Conservation (phyloP, 92 coral and sea anemone genomes). For the Siderastrea radians region DNA sequence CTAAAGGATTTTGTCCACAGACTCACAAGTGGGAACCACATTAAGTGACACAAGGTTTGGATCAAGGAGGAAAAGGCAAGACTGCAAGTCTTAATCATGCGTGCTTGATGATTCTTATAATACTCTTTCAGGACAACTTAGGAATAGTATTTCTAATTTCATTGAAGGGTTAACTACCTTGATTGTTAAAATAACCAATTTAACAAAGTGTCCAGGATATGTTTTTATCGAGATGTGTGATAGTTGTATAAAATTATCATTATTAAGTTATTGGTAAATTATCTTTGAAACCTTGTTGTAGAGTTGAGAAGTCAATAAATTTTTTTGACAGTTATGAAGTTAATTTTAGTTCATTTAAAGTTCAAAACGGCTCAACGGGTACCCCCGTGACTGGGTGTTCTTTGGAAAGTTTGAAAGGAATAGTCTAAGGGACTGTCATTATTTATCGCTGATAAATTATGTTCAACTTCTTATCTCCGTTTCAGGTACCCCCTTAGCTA, state of each 20-base stretch:
- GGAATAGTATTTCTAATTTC: slow-evolving; percentile 29
- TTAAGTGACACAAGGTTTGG: neutral
- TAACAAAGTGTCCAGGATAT: slow-evolving; percentile 36
- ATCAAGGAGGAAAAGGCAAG: neutral
- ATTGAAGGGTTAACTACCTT: neutral
- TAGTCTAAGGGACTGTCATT: too few relatives aligned
- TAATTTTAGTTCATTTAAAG: neutral
- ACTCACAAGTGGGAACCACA: too few relatives aligned
- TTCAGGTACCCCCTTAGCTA: too few relatives aligned
- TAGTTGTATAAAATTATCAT: slow-evolving; percentile 50
- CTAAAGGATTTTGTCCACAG: too few relatives aligned
- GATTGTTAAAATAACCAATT: slow-evolving; percentile 17
- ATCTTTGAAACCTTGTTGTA: slow-evolving; percentile 57
- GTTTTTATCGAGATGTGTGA: slow-evolving; percentile 48
- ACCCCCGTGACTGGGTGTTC: too few relatives aligned
- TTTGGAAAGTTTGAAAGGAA: too few relatives aligned
- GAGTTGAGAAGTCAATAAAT: slow-evolving; percentile 51
- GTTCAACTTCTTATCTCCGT: too few relatives aligned
- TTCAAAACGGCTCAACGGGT: neutral
- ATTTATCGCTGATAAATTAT: too few relatives aligned
- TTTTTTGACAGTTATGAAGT: slow-evolving; percentile 19
- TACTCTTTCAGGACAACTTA: neutral
- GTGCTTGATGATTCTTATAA: neutral
- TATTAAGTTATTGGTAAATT: slow-evolving; percentile 54
- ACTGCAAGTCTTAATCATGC: neutral